phyloP scores from a whole-genome alignment of 2,888 invertebrate genomes.

The Nomada fabriciana region DNA sequence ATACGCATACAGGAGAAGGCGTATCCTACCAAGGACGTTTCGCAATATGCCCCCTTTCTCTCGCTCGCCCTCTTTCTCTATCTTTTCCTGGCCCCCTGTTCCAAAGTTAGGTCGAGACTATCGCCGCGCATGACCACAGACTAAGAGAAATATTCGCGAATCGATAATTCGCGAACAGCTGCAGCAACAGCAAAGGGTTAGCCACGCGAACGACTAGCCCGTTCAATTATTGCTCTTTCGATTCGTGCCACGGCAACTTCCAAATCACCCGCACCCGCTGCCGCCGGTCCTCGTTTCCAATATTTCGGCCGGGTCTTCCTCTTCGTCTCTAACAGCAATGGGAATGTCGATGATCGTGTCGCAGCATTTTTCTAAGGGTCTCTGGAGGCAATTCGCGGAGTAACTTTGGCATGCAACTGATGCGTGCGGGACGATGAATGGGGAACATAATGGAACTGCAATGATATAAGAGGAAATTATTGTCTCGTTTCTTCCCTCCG shows the following conservation, averaged over 20 bases:
- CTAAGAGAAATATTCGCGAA: slow-evolving; percentile 78
- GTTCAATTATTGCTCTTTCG: slow-evolving; percentile 72
- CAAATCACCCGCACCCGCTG: slow-evolving; percentile 20
- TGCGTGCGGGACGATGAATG: no score
- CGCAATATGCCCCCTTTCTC: slow-evolving; percentile 58
- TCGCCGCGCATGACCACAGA: slow-evolving; percentile 73
- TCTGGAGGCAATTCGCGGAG: no score
- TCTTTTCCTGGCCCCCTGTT: slow-evolving; percentile 22
- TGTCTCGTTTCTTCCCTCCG: no score
- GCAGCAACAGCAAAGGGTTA: slow-evolving; percentile 78
- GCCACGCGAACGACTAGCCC: slow-evolving; percentile 79
- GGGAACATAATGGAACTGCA: no score
- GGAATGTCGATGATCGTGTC: no score
- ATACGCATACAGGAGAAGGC: slow-evolving; percentile 62
- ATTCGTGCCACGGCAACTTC: slow-evolving; percentile 33
- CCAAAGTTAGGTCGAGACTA: slow-evolving; percentile 62
- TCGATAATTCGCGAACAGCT: slow-evolving; percentile 82
- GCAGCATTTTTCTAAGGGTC: not conserved
- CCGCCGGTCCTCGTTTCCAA: not conserved
- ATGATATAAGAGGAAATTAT: no score
- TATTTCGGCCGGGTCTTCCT: not conserved
- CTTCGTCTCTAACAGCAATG: not conserved
- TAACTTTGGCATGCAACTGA: no score
- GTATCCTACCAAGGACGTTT: slow-evolving; percentile 58
- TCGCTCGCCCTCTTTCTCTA: slow-evolving; percentile 23